Evolutionary conservation across 2,888 invertebrate species (phyloP).

Genomic region (Tryphoninae sp.): DNA sequence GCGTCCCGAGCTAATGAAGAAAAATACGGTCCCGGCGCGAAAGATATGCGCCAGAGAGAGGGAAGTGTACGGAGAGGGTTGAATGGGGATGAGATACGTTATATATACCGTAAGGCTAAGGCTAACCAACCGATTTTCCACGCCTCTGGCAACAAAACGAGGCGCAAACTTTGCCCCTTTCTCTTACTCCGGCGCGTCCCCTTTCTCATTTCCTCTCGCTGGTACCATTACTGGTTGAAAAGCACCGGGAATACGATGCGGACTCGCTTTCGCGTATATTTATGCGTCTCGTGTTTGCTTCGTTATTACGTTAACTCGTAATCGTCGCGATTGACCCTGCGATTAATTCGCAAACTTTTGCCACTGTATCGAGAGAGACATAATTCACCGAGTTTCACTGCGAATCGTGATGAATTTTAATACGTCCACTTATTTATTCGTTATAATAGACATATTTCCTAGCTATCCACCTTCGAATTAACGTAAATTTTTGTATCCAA

Average conservation of each 20-base stretch:
- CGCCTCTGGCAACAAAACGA: conserved; percentile 56
- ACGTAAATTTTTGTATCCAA: neutral
- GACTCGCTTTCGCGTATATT: conserved; percentile 35
- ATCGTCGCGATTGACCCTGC: conserved; percentile 44
- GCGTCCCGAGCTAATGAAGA: conserved; percentile 73
- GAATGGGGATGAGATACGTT: conserved; percentile 59
- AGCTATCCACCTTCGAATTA: neutral
- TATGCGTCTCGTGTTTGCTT: conserved; percentile 51
- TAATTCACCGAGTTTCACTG: neutral
- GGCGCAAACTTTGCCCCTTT: conserved; percentile 57
- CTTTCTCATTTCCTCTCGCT: conserved; percentile 45
- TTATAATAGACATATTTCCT: neutral
- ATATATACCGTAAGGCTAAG: conserved; percentile 46
- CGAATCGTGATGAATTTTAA: conserved; percentile 18
- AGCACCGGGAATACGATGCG: conserved; percentile 38
- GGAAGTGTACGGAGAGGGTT: conserved; percentile 20
- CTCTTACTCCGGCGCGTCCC: conserved; percentile 34
- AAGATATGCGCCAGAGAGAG: conserved; percentile 4
- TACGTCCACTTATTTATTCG: neutral
- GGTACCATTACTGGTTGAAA: conserved; percentile 43
- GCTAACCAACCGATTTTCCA: conserved; percentile 63
- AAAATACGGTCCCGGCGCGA: conserved; percentile 72
- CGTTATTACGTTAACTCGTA: conserved; percentile 44
- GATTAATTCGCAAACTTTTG: conserved; percentile 32
- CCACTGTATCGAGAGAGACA: neutral